Base-by-base conservation (phyloP, 2,797 vertebrate genomes). In the Betta splendens region DNA sequence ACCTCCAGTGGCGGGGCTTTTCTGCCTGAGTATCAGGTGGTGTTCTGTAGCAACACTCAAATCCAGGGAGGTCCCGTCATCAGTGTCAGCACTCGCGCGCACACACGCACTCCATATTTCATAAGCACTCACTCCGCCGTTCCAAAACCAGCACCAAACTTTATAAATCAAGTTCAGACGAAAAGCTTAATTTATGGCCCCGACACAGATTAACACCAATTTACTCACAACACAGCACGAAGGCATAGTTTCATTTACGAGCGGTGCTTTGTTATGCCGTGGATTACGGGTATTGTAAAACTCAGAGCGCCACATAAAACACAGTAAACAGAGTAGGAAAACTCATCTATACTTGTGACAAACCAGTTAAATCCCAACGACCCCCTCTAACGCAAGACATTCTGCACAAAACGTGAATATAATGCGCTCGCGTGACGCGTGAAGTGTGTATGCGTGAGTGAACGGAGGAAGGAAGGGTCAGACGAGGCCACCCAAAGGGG, bases 231-330 rank as follows among this genome's bases (percentile, higher is more conserved):
- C 63, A 35, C 65, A 55, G 50, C 64, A 68, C 52, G 63, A 81
- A 73, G 52, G 44, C 63, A 62, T 53, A 36, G 67, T 80, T 81
- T 74, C 59, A 83, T 70, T 84, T 81, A 87, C 58, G 31, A 85
- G 71, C 45, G 75, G 45, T 62, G 75, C 69, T 80, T 75, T 55
- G 55, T 80, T 79, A 71, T 60, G 56, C 60, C 54, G 59, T 38
- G 67, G 79, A 81, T 83, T 84, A 81, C 67, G 61, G 75, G 67
- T 62, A 65, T 74, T 85, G 71, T 85, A 85, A 87, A 86, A 75
- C 46, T 59, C 54, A 83, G 68, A 68, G 54, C 54, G 56, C 68
- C 65, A 75, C 61, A 83, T 80, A 72, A 79, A 79, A 77, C 61
- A 66, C 42, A 63, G 52, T 66, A 58, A 83, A 79, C 45, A 64